Percentiles rank a stretch among this genome's conserved stretches.
These are phyloP conservation scores for Sympetrum striolatum DNA, from an alignment of 2,888 invertebrate species.

Conservation along the genomic window DNA sequence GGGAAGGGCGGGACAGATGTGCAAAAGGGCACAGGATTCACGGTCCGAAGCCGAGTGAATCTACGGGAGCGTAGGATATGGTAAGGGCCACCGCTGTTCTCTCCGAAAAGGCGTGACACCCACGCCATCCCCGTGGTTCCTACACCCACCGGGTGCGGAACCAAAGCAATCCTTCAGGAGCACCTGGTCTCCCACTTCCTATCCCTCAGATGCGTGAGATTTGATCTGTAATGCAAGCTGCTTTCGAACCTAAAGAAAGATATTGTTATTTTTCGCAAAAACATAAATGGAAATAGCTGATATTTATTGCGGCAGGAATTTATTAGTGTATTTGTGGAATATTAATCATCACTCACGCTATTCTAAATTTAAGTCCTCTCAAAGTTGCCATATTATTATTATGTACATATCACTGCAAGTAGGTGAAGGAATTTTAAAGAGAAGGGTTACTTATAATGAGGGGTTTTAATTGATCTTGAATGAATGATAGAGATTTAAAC, in stretches of 20 bases:
- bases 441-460: too few relatives aligned
- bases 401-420: too few relatives aligned
- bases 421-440: too few relatives aligned
- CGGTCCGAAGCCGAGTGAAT: background rate
- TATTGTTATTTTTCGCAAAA: fast-evolving
- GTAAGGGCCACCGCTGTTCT: background rate
- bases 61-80: background rate
- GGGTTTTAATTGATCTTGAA: too few relatives aligned
- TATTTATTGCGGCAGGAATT: too few relatives aligned
- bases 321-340: too few relatives aligned
- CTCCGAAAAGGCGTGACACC: background rate
- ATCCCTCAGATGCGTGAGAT: background rate
- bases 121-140: background rate
- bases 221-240: background rate
- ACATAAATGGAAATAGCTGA: too few relatives aligned
- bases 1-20: background rate
- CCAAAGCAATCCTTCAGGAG: background rate
- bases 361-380: too few relatives aligned
- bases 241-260: too few relatives aligned
- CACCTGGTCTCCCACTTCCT: background rate
- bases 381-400: too few relatives aligned
- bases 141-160: background rate
- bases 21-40: background rate
- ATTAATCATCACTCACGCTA: too few relatives aligned
- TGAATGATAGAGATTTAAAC: too few relatives aligned